Evolutionary conservation across 2,888 invertebrate species (phyloP).

Genomic region (Euplexia lucipara): DNA sequence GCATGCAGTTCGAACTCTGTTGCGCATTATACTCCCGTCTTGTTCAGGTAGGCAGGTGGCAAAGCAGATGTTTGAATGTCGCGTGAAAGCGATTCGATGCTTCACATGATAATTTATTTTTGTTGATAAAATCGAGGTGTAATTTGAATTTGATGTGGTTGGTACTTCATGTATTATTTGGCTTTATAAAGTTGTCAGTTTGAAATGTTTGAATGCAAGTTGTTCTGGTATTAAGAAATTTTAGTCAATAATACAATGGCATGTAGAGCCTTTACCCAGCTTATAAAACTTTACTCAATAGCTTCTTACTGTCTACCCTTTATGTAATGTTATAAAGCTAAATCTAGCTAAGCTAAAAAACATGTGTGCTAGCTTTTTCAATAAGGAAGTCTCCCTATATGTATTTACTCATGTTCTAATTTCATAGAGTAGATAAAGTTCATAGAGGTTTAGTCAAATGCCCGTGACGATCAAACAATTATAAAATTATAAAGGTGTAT

Average conservation of each 20-base stretch:
- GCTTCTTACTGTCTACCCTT: too few relatives aligned
- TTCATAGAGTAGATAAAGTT: too few relatives aligned
- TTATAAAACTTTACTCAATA: too few relatives aligned
- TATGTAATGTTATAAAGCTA: too few relatives aligned
- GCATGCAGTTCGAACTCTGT: conserved; percentile 19
- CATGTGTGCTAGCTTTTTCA: too few relatives aligned
- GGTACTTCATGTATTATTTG: not conserved
- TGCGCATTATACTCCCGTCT: conserved; percentile 11
- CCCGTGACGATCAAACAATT: not conserved
- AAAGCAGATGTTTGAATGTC: conserved; percentile 46
- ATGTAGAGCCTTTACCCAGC: too few relatives aligned
- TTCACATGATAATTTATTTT: conserved; percentile 30
- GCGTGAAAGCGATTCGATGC: conserved; percentile 56
- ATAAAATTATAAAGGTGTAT: not conserved
- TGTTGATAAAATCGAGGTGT: conserved; percentile 33
- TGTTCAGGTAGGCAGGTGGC: conserved; percentile 77
- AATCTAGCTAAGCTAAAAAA: too few relatives aligned
- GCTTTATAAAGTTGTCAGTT: not conserved
- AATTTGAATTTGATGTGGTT: conserved; percentile 22
- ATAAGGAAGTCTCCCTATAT: too few relatives aligned
- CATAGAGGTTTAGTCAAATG: not conserved
- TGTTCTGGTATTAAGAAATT: not conserved
- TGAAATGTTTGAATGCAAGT: not conserved
- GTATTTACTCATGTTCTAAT: too few relatives aligned
- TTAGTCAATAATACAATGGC: not conserved